Conservation (phyloP, 2,113 vertebrate genomes). For the Sarotherodon lohbergeri region DNA sequence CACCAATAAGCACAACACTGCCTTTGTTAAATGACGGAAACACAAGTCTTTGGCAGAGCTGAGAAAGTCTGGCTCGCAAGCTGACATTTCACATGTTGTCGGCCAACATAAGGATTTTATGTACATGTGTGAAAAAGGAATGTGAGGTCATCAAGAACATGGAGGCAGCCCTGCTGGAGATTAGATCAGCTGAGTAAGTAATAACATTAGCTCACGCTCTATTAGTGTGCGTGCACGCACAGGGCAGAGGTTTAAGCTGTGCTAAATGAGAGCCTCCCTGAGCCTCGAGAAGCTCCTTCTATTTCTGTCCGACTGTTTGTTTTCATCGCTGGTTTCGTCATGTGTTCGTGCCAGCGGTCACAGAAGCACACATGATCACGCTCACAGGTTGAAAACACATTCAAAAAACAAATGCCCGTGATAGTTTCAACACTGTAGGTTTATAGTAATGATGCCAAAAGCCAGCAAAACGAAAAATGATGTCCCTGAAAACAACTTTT, state of each 20-base stretch:
- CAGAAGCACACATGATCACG: neutral
- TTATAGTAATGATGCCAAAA: neutral
- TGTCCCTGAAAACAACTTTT: neutral
- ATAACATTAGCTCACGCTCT: constrained; percentile 31
- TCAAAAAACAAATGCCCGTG: neutral
- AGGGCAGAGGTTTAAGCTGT: neutral
- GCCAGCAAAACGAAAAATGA: neutral
- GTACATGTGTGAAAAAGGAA: neutral
- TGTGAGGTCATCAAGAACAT: neutral
- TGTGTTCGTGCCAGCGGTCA: neutral
- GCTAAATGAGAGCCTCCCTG: constrained; percentile 10
- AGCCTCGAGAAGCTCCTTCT: constrained; percentile 19
- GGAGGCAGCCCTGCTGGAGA: neutral
- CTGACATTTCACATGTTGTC: neutral
- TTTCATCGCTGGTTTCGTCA: neutral
- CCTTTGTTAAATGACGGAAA: neutral
- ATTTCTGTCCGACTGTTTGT: neutral
- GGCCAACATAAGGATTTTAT: neutral
- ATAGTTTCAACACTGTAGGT: neutral
- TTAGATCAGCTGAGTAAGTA: constrained; percentile 39
- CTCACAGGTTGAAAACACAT: neutral
- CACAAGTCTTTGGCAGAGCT: neutral
- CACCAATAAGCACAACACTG: neutral
- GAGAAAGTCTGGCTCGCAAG: neutral
- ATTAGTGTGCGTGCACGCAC: neutral